Percentiles rank a stretch among this genome's conserved stretches.
Conservation (phyloP, 1,140 invertebrate species). For the Tribolium castaneum region DNA sequence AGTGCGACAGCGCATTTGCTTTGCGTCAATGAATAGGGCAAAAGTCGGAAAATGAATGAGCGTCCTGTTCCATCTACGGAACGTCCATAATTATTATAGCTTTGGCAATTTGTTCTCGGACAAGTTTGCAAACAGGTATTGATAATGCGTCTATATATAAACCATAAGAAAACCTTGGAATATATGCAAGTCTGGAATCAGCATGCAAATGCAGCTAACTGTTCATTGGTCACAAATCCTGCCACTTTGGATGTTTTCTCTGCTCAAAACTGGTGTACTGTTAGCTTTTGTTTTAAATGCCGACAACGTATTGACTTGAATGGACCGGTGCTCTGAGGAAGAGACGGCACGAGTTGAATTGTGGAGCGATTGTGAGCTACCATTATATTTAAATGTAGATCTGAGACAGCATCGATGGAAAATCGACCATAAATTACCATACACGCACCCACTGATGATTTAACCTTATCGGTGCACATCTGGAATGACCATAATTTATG, state of each 20-base stretch:
- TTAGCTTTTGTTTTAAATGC: constrained; percentile 16
- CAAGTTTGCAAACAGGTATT: constrained; percentile 27
- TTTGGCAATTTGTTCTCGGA: constrained; percentile 7
- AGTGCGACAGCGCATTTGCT: background rate
- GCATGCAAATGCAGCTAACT: constrained; percentile 17
- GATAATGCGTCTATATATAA: constrained; percentile 33
- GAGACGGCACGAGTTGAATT: constrained; percentile 13
- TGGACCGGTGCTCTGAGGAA: background rate
- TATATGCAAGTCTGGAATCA: constrained; percentile 22
- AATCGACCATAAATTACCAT: constrained; percentile 16
- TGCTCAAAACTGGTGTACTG: background rate
- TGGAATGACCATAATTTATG: constrained; percentile 22
- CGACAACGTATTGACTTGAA: constrained; percentile 25
- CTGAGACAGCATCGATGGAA: background rate
- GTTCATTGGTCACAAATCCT: constrained; percentile 5
- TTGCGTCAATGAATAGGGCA: constrained; percentile 8
- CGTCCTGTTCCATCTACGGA: background rate
- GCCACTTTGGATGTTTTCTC: background rate
- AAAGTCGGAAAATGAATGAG: constrained; percentile 15
- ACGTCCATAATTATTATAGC: background rate
- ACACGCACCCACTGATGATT: constrained; percentile 5
- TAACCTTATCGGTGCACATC: constrained; percentile 3
- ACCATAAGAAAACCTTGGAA: constrained; percentile 22
- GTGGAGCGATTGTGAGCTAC: constrained; percentile 2
- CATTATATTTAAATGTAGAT: constrained; percentile 12